Percentiles rank a stretch among this genome's conserved stretches.
These are phyloP conservation scores for Eristalinus sepulchralis DNA, from an alignment of 2,888 invertebrate genomes.

Conservation along the genomic window DNA sequence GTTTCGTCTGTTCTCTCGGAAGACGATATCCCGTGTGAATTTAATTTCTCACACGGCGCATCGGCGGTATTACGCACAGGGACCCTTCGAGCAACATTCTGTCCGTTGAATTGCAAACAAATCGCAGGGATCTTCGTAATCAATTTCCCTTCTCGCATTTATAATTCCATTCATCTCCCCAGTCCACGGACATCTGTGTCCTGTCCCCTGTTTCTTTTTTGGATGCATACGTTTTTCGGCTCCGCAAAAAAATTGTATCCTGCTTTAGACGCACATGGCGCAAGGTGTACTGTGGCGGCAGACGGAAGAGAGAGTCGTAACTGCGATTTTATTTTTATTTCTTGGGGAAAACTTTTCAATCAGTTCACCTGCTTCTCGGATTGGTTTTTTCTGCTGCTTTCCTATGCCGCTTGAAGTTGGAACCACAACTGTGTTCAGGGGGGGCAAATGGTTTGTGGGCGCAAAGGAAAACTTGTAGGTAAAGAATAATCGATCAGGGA, in stretches of 20 bases:
- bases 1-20: not conserved
- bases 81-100: not conserved
- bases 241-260: not conserved
- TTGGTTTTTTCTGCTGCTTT: not conserved
- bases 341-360: constrained; percentile 40
- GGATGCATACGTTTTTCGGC: not conserved
- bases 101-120: constrained; percentile 14
- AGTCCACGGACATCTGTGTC: constrained; percentile 26
- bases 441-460: constrained; percentile 3
- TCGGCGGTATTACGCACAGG: not conserved
- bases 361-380: constrained; percentile 25
- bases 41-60: not conserved
- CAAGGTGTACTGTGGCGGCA: not conserved
- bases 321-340: constrained; percentile 27
- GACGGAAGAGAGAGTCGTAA: constrained; percentile 21
- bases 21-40: not conserved
- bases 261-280: not conserved
- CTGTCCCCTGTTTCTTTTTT: not conserved
- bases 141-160: constrained; percentile 28
- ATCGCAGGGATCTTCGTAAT: constrained; percentile 35
- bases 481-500: constrained; percentile 43
- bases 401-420: not conserved
- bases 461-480: not conserved
- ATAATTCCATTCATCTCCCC: not conserved
- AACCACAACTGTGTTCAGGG: not conserved